Evolutionary conservation across 2,797 vertebrate genomes (phyloP), one percentile per base, ranked within the genome.

Genomic region (Hafferia zeledoni): DNA sequence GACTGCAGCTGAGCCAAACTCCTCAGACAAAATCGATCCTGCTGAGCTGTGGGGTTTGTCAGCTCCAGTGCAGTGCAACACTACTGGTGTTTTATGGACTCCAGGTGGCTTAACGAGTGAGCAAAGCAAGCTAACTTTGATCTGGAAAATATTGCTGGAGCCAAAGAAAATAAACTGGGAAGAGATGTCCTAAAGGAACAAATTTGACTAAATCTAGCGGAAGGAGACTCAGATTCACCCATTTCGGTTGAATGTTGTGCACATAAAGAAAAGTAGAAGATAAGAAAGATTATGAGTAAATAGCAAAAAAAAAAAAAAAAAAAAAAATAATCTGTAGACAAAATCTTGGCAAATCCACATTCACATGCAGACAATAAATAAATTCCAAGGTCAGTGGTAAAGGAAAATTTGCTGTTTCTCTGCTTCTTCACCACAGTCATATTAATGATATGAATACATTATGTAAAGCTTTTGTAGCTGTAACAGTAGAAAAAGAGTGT

Each of bases 121-220:
- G 69, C 28, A 80, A 80, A 88, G 9, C 11, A 91, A 87, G 25
- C 10, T 74, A 11, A 53, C 24, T 83, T 60, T 67, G 33, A 71
- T 43, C 49, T 68, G 49, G 41, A 89, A 90, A 88, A 74, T n/a
- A 30, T 9, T 43, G 5, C 12, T 65, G 33, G 19, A 72, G 39
- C 14, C 67, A 67, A 81, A 83, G 70, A 59, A 53, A 92, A 77
- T 31, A 60, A 87, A 5, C 16, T 64, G 41, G 6, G 28, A 87
- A 67, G 7, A 70, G 13, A 20, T 75, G 18, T 63, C n/a, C 35
- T 74, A 35, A 33, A 74, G 33, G 13, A 15, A 72, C 0, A 0
- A 60, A 53, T 71, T 14, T 41, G 60, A 68, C 11, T 25, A 79
- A 39, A 47, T 59, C 13, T 30, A 35, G 10, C 23, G 17, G 4